Conservation (phyloP, 2,113 vertebrate genomes). For the Hippocampus abdominalis region DNA sequence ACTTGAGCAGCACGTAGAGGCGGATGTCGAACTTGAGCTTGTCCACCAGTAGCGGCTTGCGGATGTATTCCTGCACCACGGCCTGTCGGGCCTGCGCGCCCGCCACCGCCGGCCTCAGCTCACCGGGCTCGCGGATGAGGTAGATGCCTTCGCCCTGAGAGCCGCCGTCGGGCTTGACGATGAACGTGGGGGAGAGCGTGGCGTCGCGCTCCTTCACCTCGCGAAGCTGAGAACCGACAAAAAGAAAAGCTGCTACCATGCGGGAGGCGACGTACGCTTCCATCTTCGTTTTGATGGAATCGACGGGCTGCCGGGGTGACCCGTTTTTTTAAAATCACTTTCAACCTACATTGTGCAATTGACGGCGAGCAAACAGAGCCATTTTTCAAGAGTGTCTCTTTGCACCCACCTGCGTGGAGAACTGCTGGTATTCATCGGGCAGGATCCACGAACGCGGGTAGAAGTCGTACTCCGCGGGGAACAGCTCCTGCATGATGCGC, state of each 20-base stretch:
- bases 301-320: too few species aligned
- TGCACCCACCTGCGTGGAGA: conserved; percentile 80
- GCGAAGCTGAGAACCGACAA: conserved; percentile 70
- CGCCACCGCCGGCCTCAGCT: conserved; percentile 74
- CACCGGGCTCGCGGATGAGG: conserved; percentile 90
- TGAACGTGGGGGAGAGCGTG: conserved; percentile 84
- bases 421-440: conserved; percentile 88
- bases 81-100: conserved; percentile 80
- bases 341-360: too few species aligned
- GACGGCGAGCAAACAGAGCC: too few species aligned
- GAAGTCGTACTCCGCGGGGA: conserved; percentile 94
- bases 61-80: conserved; percentile 94
- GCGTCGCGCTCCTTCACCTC: conserved; percentile 80
- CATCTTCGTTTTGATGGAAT: too few species aligned
- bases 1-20: conserved; percentile 91
- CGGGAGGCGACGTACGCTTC: too few species aligned
- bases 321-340: too few species aligned
- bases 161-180: conserved; percentile 93
- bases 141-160: conserved; percentile 98
- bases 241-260: neutral
- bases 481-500: conserved; percentile 89
- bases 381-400: neutral
- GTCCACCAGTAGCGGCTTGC: conserved; percentile 89
- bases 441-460: conserved; percentile 97
- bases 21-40: conserved; percentile 97